phyloP scores from a whole-genome alignment of 1,140 invertebrate species.

The Caenorhabditis latens region DNA sequence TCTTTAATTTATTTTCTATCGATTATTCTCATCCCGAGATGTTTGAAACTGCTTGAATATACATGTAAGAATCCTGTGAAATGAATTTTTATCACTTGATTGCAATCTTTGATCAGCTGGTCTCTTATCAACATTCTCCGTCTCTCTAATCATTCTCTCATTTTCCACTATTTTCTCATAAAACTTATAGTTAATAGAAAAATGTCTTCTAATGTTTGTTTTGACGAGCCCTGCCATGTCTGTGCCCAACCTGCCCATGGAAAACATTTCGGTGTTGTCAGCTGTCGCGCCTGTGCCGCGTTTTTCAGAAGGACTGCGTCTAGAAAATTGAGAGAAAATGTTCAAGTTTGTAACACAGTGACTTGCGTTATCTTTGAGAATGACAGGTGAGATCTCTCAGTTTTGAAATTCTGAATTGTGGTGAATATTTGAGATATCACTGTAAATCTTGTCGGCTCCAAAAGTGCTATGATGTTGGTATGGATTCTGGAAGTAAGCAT shows the following conservation, averaged over 20 bases:
- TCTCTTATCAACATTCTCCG: constrained; percentile 23
- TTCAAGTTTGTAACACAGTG: neutral
- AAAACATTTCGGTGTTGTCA: constrained; percentile 9
- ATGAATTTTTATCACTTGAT: too few relatives aligned
- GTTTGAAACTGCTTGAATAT: neutral
- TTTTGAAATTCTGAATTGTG: neutral
- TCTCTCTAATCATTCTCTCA: neutral
- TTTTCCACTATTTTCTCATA: neutral
- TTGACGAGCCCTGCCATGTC: neutral
- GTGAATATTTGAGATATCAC: neutral
- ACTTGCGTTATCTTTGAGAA: neutral
- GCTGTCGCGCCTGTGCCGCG: constrained; percentile 25
- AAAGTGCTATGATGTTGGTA: constrained; percentile 49
- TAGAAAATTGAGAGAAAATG: neutral
- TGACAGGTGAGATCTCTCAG: neutral
- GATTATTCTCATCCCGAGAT: neutral
- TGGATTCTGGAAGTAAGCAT: neutral
- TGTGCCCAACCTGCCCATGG: constrained; percentile 1
- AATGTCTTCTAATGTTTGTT: too few relatives aligned
- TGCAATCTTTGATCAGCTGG: constrained; percentile 26
- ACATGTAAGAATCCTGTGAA: too few relatives aligned
- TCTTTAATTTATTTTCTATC: neutral
- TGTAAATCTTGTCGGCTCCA: constrained; percentile 35
- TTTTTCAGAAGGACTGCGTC: neutral
- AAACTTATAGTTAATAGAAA: too few relatives aligned